Evolutionary conservation across 2,113 vertebrate genomes (phyloP), one percentile per base, ranked within the genome.

Genomic region (Candoia aspera): DNA sequence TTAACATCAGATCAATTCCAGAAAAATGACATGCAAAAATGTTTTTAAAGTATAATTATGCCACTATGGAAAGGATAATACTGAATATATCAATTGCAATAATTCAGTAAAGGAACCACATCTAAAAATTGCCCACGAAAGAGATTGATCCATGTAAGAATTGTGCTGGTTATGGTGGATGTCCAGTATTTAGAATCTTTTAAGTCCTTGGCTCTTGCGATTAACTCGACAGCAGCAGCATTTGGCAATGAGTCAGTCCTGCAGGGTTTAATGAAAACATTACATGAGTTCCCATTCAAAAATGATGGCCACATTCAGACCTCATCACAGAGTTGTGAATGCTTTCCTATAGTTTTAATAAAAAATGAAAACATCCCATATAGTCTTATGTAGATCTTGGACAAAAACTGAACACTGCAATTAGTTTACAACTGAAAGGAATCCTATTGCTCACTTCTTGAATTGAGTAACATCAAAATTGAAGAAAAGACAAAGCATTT

Each of bases 1-100:
- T 95, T 87, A 94, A 42, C 90, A 94, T 90, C 73, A 97, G 84
- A 96, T 94, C 93, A 95, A 93, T 94, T 95, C 92, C 94, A 97
- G 93, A 96, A 97, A 95, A 94, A 94, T 64, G 92, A 92, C 79
- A 8, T 0, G 57, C 90, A 94, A 90, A 91, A 79, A 55, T 33
- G 37, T 33, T 57, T 88, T 62, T 37, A 86, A 79, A 92, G 54
- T 53, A 83, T 29, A 88, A 29, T 29, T 55, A 57, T 84, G 87
- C 46, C 73, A 84, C 42, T 89, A 93, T 23, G 59, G 93, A 94
- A 0, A 8, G 89, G 83, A 94, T 33, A 93, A 88, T 42, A 86
- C 1, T 37, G 57, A 15, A 83, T 0, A 0, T 3, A 93, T 0
- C n/a, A 89, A 86, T 86, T 83, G 92, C 57, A 46, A 23, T 84